Percentiles rank a stretch among this genome's conserved stretches.
Conservation (phyloP, 37 sponge, comb jelly and placozoan species). For the Cliona cf. orientalis region DNA sequence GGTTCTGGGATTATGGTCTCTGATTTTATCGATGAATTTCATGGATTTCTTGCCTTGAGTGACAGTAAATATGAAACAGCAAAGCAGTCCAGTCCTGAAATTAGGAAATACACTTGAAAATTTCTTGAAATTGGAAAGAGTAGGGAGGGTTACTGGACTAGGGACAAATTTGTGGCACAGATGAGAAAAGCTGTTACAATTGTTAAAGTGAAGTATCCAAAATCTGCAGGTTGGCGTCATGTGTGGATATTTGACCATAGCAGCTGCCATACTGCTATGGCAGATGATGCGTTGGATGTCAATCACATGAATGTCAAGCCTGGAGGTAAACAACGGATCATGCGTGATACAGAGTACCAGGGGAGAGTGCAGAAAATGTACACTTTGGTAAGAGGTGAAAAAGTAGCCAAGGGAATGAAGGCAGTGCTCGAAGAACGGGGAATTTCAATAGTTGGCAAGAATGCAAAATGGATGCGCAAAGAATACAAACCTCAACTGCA, state of each 20-base stretch:
- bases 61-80: too few relatives aligned
- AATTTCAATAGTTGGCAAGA: conserved; percentile 11
- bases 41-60: too few relatives aligned
- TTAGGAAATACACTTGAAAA: conserved; percentile 12
- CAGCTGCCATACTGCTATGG: conserved; percentile 27
- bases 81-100: too few relatives aligned
- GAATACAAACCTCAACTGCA: too few relatives aligned
- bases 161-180: conserved; percentile 38
- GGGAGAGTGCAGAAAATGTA: background rate
- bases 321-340: conserved; percentile 13
- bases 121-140: conserved; percentile 53
- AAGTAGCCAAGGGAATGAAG: conserved; percentile 18
- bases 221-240: background rate
- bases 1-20: too few relatives aligned
- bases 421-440: conserved; percentile 16
- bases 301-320: conserved; percentile 24
- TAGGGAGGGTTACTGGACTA: conserved; percentile 53
- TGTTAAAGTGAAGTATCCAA: conserved; percentile 16
- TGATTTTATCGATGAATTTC: too few relatives aligned
- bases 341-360: conserved; percentile 3
- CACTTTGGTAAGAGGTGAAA: background rate
- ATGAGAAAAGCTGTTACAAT: conserved; percentile 14
- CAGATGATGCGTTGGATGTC: conserved; percentile 11
- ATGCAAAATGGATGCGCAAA: conserved; percentile 26
- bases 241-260: conserved; percentile 38